A percentile compares a stretch with the other conserved stretches of the same genome.
Evolutionary conservation across 2,888 invertebrate species (phyloP).

Genomic region (Mythimna lalbum): DNA sequence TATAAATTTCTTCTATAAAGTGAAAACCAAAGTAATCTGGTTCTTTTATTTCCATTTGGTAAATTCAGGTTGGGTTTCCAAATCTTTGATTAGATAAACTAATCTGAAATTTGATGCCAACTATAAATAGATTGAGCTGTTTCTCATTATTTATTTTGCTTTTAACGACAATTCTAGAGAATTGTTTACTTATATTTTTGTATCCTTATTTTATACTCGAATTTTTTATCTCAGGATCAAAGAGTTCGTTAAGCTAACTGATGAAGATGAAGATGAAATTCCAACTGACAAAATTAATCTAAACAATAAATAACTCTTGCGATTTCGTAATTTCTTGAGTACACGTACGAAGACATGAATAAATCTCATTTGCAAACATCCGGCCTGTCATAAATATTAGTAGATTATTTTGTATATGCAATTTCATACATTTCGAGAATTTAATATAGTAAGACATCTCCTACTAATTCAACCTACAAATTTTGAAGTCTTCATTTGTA

Average conservation of each 20-base stretch:
- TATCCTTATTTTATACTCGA: not conserved
- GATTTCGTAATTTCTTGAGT: not conserved
- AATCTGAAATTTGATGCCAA: constrained; percentile 5
- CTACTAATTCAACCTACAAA: no score
- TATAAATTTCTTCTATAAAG: not conserved
- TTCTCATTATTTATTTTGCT: constrained; percentile 6
- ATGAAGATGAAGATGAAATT: not conserved
- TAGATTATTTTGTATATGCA: not conserved
- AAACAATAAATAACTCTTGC: not conserved
- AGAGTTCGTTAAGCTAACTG: no score
- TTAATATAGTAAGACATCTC: no score
- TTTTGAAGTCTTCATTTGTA: no score
- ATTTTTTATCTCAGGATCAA: not conserved
- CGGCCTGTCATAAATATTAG: constrained; percentile 14
- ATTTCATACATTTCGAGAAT: no score
- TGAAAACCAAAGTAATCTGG: not conserved
- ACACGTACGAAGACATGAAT: not conserved
- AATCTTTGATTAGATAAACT: constrained; percentile 1
- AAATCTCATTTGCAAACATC: constrained; percentile 11
- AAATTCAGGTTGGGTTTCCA: not conserved
- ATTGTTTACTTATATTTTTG: not conserved
- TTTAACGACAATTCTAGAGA: not conserved
- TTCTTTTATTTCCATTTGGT: not conserved
- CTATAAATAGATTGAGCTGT: not conserved
- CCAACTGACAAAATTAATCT: not conserved